A percentile compares a stretch with the other conserved stretches of the same genome.
Evolutionary conservation across 1,140 invertebrate species (phyloP).

Genomic region (Drosophila insularis): DNA sequence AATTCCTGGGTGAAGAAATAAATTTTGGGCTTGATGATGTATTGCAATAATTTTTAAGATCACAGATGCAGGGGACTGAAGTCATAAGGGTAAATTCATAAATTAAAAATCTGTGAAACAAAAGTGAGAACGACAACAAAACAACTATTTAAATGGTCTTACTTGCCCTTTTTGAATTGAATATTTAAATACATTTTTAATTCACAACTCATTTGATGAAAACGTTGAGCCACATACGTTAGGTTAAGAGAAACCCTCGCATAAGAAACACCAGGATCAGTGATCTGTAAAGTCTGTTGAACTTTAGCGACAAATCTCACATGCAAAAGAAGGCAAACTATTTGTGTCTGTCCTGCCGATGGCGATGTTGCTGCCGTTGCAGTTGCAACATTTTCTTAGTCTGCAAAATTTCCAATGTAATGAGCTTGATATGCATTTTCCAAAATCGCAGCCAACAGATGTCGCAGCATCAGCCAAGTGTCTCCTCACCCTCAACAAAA

Average conservation of each 20-base stretch:
- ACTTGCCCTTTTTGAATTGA: too few species aligned
- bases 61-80: too few species aligned
- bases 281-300: constrained; percentile 69
- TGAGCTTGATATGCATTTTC: constrained; percentile 77
- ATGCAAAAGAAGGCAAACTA: constrained; percentile 39
- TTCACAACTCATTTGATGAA: neutral
- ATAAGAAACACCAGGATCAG: constrained; percentile 27
- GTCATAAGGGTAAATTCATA: too few species aligned
- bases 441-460: constrained; percentile 67
- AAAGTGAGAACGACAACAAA: too few species aligned
- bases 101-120: too few species aligned
- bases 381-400: constrained; percentile 48
- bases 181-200: too few species aligned
- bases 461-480: constrained; percentile 38
- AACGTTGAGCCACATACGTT: neutral
- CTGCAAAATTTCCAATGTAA: constrained; percentile 73
- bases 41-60: too few species aligned
- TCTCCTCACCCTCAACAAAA: constrained; percentile 33
- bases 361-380: neutral
- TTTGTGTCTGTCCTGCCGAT: constrained; percentile 30
- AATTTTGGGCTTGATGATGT: neutral
- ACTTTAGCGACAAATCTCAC: constrained; percentile 54
- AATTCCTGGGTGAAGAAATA: neutral
- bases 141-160: too few species aligned
- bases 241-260: neutral